Base-by-base conservation (phyloP, 2,888 invertebrate genomes). In the Chymomyza amoena region DNA sequence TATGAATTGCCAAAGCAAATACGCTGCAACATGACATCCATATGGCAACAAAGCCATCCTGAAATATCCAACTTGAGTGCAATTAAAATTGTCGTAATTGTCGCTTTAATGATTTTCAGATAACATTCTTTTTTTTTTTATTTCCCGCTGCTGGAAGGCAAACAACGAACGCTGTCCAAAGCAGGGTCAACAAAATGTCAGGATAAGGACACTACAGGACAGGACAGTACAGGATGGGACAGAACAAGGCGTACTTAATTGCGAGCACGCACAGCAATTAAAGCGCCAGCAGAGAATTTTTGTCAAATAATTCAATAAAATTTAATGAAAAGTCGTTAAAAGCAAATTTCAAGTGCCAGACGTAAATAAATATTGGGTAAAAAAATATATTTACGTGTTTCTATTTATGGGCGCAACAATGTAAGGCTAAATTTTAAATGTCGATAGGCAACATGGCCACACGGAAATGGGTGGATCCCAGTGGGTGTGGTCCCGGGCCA, bases 81-180 rank as follows among this genome's bases (percentile, higher is more conserved):
- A 85, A 85, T 85, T 85, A 85, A 85, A 85, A 85, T 69, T 80
- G 86, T 88, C 88, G 84, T 85, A 89, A 85, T 85, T 85, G 88
- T 83, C 86, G 86, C 84, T 72, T 85, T 85, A 85, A 85, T 85
- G 84, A 86, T 79, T 85, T 88, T 88, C 88, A 86, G 89, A 85
- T 85, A 88, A 86, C 84, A 79, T 88, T 88, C 77, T 72, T 71
- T 71, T 69, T 61, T 9, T 28, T 61, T 51, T 61, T 64, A 50
- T 65, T 54, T 51, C 32, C 32, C 32, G 32, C 32, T 57, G 59
- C 64, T 68, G 78, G 70, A 63, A 50, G n/a, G 50, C 61, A 78
- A 78, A 84, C 77, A 56, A 60, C 51, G 60, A 20, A 61, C 57
- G 51, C 28, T 50, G 32, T 18, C 28, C 61, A 51, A 13, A 51